Conservation (phyloP, 2,113 vertebrate genomes). For the Cyrtonyx montezumae region DNA sequence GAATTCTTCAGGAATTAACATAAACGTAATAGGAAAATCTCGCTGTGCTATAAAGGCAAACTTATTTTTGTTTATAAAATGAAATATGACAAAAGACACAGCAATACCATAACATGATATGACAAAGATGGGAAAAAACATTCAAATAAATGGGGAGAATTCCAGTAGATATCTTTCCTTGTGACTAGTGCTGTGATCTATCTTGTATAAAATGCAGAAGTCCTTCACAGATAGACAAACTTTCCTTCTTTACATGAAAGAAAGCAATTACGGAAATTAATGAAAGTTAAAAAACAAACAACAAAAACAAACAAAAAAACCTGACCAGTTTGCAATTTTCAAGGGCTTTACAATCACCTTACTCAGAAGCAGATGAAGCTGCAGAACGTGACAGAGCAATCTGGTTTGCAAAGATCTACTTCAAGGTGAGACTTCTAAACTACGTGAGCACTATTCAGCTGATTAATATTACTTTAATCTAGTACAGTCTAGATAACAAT, state of each 20-base stretch:
- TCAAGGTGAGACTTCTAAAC: conserved; percentile 12
- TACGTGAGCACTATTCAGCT: background rate
- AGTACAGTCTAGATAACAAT: background rate
- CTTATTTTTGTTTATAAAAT: background rate
- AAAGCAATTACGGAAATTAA: conserved; percentile 1
- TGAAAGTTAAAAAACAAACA: background rate
- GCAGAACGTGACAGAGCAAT: background rate
- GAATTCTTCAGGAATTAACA: background rate
- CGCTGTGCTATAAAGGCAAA: background rate
- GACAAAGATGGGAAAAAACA: background rate
- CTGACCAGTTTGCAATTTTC: background rate
- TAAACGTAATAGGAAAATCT: background rate
- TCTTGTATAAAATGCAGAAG: background rate
- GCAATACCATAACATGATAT: background rate
- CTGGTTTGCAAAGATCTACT: background rate
- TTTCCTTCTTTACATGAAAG: background rate
- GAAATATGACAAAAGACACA: background rate
- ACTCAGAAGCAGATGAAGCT: background rate
- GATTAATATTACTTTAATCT: background rate
- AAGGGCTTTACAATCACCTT: conserved; percentile 34
- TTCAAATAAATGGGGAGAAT: background rate
- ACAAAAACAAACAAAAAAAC: too few relatives aligned
- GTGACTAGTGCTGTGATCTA: background rate
- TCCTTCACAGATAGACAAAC: background rate
- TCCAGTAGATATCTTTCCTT: background rate